These are phyloP conservation scores for Archips xylosteana DNA, from an alignment of 2,888 invertebrate genomes.

Conservation along the genomic window DNA sequence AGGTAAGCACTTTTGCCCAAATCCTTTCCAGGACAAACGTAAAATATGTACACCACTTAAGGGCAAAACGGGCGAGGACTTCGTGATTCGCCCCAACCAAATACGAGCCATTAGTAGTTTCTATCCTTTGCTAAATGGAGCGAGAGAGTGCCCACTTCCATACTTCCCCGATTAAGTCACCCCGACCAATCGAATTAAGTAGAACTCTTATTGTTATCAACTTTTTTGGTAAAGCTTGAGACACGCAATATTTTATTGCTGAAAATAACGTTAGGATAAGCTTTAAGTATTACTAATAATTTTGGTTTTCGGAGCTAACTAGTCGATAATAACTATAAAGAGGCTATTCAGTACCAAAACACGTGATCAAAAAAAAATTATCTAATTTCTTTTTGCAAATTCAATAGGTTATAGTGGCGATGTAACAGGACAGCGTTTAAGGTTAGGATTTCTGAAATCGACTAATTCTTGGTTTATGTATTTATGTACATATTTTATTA, in stretches of 20 bases:
- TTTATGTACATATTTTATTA: no score
- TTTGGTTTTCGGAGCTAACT: no score
- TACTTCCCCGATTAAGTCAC: constrained; percentile 36
- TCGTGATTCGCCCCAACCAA: constrained; percentile 25
- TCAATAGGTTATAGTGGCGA: no score
- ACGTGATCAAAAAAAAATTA: no score
- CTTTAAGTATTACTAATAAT: no score
- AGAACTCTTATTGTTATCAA: constrained; percentile 31
- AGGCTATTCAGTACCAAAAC: no score
- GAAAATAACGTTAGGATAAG: neutral
- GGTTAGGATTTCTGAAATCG: no score
- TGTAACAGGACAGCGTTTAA: no score
- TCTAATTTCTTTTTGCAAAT: no score
- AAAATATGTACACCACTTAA: constrained; percentile 28
- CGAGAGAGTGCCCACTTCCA: constrained; percentile 47
- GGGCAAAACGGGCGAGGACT: constrained; percentile 16
- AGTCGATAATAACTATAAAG: no score
- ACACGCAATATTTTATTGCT: constrained; percentile 2
- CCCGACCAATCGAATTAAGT: constrained; percentile 41
- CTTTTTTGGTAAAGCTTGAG: constrained; percentile 10
- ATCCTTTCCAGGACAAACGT: constrained; percentile 17
- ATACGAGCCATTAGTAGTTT: constrained; percentile 49
- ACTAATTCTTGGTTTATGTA: no score
- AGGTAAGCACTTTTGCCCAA: constrained; percentile 6
- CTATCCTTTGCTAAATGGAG: constrained; percentile 52